Evolutionary conservation across 1,140 invertebrate species (phyloP).

Genomic region (Caerostris darwini): DNA sequence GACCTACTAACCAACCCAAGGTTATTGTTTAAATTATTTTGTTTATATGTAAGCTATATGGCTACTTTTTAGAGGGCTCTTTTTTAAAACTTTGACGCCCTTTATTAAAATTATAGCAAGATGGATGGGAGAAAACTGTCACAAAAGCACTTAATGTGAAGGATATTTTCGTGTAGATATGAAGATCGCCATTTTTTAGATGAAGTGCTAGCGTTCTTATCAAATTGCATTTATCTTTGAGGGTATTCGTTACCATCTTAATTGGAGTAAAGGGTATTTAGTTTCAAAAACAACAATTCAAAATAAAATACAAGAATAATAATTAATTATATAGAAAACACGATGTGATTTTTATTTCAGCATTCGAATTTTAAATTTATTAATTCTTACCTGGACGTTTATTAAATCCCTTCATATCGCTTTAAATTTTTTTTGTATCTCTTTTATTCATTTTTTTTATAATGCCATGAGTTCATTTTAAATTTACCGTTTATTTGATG

Average conservation of each 20-base stretch:
- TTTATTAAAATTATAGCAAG: conserved; percentile 9
- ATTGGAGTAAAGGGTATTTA: neutral
- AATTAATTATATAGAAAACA: too few species aligned
- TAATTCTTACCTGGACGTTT: too few species aligned
- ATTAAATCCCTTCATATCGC: too few species aligned
- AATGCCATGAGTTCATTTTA: too few species aligned
- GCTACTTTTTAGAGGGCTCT: neutral
- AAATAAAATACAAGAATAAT: too few species aligned
- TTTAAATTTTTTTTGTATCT: too few species aligned
- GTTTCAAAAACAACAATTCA: too few species aligned
- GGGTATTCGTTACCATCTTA: neutral
- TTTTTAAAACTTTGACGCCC: neutral
- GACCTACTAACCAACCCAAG: conserved; percentile 22
- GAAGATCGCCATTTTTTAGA: neutral
- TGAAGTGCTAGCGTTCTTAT: neutral
- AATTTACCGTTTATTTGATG: too few species aligned
- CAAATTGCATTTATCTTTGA: neutral
- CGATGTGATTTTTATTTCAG: too few species aligned
- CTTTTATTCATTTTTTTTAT: too few species aligned
- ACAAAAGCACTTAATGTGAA: neutral
- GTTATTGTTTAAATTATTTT: neutral
- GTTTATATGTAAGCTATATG: neutral
- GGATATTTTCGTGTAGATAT: neutral
- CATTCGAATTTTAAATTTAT: too few species aligned
- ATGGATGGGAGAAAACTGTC: neutral